phyloP scores from a whole-genome alignment of 2,888 invertebrate species.

The Lycophotia porphyrea region DNA sequence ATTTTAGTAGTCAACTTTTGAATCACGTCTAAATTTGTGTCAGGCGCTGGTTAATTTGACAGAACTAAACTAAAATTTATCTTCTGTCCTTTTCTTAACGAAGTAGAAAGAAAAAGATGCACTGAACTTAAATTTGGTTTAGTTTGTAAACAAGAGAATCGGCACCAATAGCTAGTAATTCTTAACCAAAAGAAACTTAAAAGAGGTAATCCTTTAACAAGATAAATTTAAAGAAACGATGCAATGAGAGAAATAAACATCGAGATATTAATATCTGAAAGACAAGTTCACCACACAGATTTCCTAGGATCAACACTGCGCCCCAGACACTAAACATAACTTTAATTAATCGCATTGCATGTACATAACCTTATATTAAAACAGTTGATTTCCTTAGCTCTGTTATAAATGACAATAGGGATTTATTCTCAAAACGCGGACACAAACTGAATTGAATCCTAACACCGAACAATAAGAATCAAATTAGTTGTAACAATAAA shows the following conservation, averaged over 20 bases:
- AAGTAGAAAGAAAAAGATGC: no score
- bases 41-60: no score
- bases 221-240: constrained; percentile 10
- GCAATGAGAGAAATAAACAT: constrained; percentile 31
- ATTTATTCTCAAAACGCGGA: constrained; percentile 70
- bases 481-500: constrained; percentile 64
- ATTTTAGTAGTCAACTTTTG: no score
- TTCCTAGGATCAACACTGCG: constrained; percentile 59
- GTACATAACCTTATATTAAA: constrained; percentile 78
- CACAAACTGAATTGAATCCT: constrained; percentile 65
- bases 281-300: constrained; percentile 55
- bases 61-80: no score
- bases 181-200: neutral
- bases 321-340: constrained; percentile 66
- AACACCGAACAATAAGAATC: constrained; percentile 65
- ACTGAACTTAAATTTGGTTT: no score
- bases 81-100: no score
- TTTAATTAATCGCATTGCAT: constrained; percentile 79
- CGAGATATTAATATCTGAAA: constrained; percentile 45
- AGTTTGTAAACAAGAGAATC: no score
- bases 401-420: constrained; percentile 79
- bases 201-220: constrained; percentile 11
- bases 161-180: neutral
- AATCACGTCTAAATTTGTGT: no score
- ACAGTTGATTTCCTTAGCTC: constrained; percentile 78